Evolutionary conservation across 2,888 invertebrate genomes (phyloP).

Genomic region (Nephrocerus scutellatus): DNA sequence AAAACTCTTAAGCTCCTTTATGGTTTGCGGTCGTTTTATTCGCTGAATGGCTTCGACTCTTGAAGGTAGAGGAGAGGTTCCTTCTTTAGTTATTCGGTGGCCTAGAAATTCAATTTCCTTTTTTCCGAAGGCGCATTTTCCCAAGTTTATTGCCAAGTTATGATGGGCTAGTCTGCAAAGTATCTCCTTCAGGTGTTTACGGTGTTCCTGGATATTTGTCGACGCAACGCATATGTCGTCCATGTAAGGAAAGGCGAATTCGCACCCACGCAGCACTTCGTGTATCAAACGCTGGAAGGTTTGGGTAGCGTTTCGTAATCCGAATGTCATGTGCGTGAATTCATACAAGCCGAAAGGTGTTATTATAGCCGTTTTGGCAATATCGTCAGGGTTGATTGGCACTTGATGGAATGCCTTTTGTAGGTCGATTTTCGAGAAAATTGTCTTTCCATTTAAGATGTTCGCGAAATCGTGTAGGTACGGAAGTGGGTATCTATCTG

Average conservation of each 20-base stretch:
- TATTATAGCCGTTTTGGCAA: constrained; percentile 31
- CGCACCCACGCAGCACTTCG: constrained; percentile 23
- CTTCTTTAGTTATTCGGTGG: not conserved
- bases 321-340: constrained; percentile 34
- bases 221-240: constrained; percentile 31
- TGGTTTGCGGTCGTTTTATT: no score
- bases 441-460: constrained; percentile 24
- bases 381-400: constrained; percentile 27
- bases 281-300: constrained; percentile 38
- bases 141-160: constrained; percentile 10
- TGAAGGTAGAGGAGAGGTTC: no score
- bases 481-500: constrained; percentile 35
- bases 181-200: constrained; percentile 21
- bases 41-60: no score
- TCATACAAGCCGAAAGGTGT: constrained; percentile 39
- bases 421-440: constrained; percentile 32
- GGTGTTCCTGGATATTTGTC: constrained; percentile 19
- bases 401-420: constrained; percentile 33
- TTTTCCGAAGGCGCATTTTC: constrained; percentile 14
- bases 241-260: constrained; percentile 26
- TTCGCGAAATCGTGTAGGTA: constrained; percentile 21
- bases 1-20: no score
- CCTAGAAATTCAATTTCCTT: constrained; percentile 10
- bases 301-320: constrained; percentile 36
- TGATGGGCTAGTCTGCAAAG: constrained; percentile 19